These are phyloP conservation scores for Dendropsophus ebraccatus DNA, from an alignment of 2,113 vertebrate genomes.

Conservation along the genomic window DNA sequence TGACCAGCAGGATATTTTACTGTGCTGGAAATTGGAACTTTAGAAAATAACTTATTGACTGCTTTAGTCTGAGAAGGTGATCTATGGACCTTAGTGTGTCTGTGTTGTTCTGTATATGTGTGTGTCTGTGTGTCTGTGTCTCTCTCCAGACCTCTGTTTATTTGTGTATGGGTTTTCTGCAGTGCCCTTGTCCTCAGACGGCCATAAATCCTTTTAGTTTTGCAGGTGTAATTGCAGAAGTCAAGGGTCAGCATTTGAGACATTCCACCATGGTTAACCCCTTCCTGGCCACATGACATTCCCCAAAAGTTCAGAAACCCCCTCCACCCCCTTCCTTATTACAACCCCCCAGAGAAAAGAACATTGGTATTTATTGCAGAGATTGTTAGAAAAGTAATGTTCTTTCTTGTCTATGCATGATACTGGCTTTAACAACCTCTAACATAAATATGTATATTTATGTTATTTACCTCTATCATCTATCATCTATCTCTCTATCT, in stretches of 20 bases:
- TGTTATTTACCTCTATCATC: too few relatives aligned
- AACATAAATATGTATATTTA: neutral
- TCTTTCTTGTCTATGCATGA: neutral
- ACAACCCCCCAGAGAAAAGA: conserved; percentile 7
- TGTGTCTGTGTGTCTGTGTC: conserved; percentile 56
- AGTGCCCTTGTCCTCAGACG: conserved; percentile 55
- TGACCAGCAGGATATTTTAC: conserved; percentile 39
- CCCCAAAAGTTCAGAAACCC: neutral
- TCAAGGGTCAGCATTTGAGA: conserved; percentile 57
- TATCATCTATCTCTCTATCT: too few relatives aligned
- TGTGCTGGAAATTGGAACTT: conserved; percentile 40
- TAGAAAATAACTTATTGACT: conserved; percentile 45
- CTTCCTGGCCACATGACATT: conserved; percentile 1
- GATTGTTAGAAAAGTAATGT: neutral
- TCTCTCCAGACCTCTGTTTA: conserved; percentile 52
- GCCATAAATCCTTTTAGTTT: conserved; percentile 54
- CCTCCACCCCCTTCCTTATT: neutral
- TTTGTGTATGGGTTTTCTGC: conserved; percentile 53
- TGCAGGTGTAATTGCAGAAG: conserved; percentile 59
- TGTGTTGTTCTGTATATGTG: conserved; percentile 56
- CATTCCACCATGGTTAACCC: conserved; percentile 50
- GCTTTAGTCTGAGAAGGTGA: conserved; percentile 42
- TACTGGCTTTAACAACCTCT: neutral
- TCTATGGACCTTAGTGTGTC: conserved; percentile 48
- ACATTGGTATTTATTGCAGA: conserved; percentile 14